These are phyloP conservation scores for Cyprinella venusta DNA, from an alignment of 2,797 vertebrate genomes.

Conservation along the genomic window DNA sequence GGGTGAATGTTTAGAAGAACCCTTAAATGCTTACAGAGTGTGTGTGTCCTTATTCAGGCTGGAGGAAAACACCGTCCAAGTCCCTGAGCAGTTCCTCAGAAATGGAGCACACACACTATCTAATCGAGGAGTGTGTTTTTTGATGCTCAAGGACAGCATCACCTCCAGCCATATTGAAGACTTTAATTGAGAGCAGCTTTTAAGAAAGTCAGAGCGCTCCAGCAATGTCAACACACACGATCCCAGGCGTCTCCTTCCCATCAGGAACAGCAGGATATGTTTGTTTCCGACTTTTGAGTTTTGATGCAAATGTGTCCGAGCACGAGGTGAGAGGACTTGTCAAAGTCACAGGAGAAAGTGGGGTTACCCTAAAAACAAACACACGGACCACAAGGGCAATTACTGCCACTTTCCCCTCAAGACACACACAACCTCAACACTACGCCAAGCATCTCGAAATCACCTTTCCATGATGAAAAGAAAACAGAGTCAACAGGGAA, in stretches of 20 bases:
- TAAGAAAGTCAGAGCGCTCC: conserved; percentile 65
- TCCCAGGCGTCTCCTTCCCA: conserved; percentile 6
- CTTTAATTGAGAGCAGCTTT: conserved; percentile 64
- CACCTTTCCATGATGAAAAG: conserved; percentile 46
- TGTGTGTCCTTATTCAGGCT: conserved; percentile 24
- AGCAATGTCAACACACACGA: conserved; percentile 22
- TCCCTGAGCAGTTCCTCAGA: conserved; percentile 71
- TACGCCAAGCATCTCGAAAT: not conserved
- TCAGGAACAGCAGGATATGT: conserved; percentile 13
- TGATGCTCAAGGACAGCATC: conserved; percentile 72
- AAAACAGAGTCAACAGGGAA: not conserved
- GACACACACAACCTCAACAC: conserved; percentile 24
- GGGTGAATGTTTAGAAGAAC: not conserved
- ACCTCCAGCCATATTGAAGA: conserved; percentile 58
- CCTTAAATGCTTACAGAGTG: not conserved
- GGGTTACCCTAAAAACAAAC: conserved; percentile 17
- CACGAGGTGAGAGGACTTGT: conserved; percentile 22
- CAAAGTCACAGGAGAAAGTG: conserved; percentile 42
- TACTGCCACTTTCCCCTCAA: conserved; percentile 32
- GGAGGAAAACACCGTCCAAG: conserved; percentile 56
- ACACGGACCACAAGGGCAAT: conserved; percentile 15
- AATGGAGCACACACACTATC: conserved; percentile 68
- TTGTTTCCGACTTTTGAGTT: conserved; percentile 20
- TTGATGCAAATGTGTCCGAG: conserved; percentile 23
- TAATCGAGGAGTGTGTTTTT: conserved; percentile 63